These are phyloP conservation scores for Adoxophyes honmai DNA, from an alignment of 1,140 invertebrate species.

Conservation along the genomic window DNA sequence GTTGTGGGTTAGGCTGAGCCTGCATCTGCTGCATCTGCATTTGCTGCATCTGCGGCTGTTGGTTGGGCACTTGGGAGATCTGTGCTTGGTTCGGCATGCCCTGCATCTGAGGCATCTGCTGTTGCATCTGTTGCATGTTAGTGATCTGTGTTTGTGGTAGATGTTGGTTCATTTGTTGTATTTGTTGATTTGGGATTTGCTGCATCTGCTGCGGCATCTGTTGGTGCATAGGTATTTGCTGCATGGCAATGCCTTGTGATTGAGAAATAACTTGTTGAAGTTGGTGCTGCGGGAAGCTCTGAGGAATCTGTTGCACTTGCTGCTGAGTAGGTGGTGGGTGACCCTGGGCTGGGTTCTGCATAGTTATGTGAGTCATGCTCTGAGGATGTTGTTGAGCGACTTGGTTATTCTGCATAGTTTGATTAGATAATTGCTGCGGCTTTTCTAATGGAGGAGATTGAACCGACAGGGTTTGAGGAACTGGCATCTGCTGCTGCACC, in stretches of 20 bases:
- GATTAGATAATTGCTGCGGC: slow-evolving; percentile 69
- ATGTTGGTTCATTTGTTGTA: slow-evolving; percentile 73
- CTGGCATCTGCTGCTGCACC: slow-evolving; percentile 69
- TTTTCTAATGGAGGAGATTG: slow-evolving; percentile 75
- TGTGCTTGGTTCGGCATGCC: slow-evolving; percentile 69
- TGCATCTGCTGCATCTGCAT: slow-evolving; percentile 75
- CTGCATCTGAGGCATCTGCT: slow-evolving; percentile 73
- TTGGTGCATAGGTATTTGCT: slow-evolving; percentile 73
- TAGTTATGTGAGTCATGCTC: slow-evolving; percentile 74
- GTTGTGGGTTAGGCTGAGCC: slow-evolving; percentile 66
- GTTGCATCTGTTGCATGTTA: slow-evolving; percentile 73
- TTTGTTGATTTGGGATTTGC: slow-evolving; percentile 73
- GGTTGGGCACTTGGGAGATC: slow-evolving; percentile 64
- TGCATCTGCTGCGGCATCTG: slow-evolving; percentile 75
- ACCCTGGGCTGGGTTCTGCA: slow-evolving; percentile 58
- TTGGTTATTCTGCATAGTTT: slow-evolving; percentile 58
- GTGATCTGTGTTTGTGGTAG: slow-evolving; percentile 67
- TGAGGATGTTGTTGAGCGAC: slow-evolving; percentile 70
- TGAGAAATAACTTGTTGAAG: slow-evolving; percentile 76
- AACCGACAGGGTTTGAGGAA: slow-evolving; percentile 66
- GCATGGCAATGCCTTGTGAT: slow-evolving; percentile 71
- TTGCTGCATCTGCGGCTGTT: slow-evolving; percentile 74
- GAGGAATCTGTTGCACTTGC: slow-evolving; percentile 73
- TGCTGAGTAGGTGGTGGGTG: slow-evolving; percentile 59
- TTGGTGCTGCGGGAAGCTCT: slow-evolving; percentile 78